Percentiles rank a stretch among this genome's conserved stretches.
Conservation (phyloP, 92 coral and sea anemone species). For the Nematostella vectensis region DNA sequence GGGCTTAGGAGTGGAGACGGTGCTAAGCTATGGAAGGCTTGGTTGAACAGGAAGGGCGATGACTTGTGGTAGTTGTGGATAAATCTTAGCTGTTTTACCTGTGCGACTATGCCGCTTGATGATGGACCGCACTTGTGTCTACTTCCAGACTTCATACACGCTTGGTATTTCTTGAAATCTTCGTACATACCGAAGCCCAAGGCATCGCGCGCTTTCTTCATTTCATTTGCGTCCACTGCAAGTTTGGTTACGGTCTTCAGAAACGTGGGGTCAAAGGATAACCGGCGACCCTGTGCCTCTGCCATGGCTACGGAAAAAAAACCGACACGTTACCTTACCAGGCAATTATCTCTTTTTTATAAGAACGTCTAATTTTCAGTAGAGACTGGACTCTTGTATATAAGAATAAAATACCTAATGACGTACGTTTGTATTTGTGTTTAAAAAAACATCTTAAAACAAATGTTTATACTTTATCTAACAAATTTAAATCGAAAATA, state of each 20-base stretch:
- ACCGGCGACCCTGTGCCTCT: constrained; percentile 12
- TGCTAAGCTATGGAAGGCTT: no score
- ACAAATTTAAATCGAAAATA: no score
- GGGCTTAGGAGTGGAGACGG: no score
- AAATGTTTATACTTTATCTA: no score
- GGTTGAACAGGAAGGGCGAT: no score
- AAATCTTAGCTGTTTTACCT: constrained; percentile 10
- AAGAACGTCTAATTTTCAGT: neutral
- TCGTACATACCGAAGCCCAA: constrained; percentile 11
- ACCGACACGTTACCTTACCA: neutral
- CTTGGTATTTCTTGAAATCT: constrained; percentile 9
- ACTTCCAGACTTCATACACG: neutral
- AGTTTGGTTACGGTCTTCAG: neutral
- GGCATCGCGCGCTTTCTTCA: constrained; percentile 18
- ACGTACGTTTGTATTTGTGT: no score
- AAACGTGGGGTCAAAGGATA: neutral
- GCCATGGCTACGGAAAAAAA: constrained; percentile 26
- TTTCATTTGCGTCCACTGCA: constrained; percentile 6
- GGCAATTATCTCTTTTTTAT: neutral
- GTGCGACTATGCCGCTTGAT: constrained; percentile 10
- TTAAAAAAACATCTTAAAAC: no score
- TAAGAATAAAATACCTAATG: neutral
- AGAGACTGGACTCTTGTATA: neutral
- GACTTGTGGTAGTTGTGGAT: no score
- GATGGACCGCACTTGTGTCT: neutral